phyloP scores from a whole-genome alignment of 2,113 vertebrate species.

The Seriola quinqueradiata region DNA sequence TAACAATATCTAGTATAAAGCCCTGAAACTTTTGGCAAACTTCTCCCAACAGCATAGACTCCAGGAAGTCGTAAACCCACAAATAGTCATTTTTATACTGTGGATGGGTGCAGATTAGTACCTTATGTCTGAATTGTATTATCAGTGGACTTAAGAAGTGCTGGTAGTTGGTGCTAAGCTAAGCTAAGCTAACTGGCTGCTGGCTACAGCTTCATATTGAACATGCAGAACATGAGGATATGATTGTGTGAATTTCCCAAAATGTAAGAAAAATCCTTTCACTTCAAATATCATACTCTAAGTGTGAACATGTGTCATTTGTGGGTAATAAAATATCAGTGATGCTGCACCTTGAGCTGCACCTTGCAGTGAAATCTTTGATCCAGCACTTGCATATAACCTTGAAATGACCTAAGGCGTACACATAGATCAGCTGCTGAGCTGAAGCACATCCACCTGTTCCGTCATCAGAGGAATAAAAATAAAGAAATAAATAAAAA shows the following conservation, averaged over 20 bases:
- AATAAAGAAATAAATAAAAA: no score
- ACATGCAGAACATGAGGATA: not conserved
- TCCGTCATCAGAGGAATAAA: constrained; percentile 40
- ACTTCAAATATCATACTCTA: not conserved
- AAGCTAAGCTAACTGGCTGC: not conserved
- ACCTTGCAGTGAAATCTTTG: not conserved
- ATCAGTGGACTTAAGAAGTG: not conserved
- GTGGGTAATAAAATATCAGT: not conserved
- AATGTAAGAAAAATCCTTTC: not conserved
- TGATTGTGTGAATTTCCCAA: not conserved
- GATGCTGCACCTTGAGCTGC: not conserved
- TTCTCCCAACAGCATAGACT: no score
- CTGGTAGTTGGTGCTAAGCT: not conserved
- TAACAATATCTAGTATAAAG: no score
- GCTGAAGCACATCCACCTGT: constrained; percentile 59
- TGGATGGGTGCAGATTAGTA: no score
- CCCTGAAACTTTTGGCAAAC: no score
- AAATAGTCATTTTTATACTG: no score
- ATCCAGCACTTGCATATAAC: constrained; percentile 47
- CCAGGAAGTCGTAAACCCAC: no score
- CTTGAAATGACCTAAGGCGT: constrained; percentile 76
- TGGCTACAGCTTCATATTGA: not conserved
- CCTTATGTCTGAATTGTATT: no score
- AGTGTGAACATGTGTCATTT: not conserved
- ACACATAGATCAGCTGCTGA: constrained; percentile 13